These are phyloP conservation scores for Scleropages formosus DNA, from an alignment of 2,797 vertebrate species.

Conservation along the genomic window DNA sequence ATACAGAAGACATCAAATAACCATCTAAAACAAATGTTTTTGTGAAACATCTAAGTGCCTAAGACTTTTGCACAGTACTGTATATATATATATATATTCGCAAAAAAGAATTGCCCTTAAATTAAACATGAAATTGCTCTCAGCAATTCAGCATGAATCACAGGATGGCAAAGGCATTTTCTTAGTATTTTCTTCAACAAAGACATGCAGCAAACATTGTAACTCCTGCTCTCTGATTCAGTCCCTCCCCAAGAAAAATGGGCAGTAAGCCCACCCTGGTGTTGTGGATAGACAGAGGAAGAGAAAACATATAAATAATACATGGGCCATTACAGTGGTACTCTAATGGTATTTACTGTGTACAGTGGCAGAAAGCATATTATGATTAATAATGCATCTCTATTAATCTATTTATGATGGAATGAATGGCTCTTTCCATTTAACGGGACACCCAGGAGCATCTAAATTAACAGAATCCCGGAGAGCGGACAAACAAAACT, in stretches of 20 bases:
- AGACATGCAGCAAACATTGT: constrained; percentile 17
- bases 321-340: neutral
- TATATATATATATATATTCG: too few relatives aligned
- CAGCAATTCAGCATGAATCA: neutral
- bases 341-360: too few relatives aligned
- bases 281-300: neutral
- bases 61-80: too few relatives aligned
- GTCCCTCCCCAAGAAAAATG: constrained; percentile 24
- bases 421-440: constrained; percentile 16
- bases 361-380: neutral
- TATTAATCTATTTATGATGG: neutral
- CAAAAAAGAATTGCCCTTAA: too few relatives aligned
- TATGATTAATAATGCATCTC: neutral
- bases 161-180: neutral
- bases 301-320: constrained; percentile 3
- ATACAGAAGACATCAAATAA: too few relatives aligned
- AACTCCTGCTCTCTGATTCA: constrained; percentile 26
- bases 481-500: too few relatives aligned
- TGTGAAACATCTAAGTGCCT: too few relatives aligned
- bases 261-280: neutral
- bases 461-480: too few relatives aligned
- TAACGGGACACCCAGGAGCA: constrained; percentile 29
- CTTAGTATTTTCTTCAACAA: constrained; percentile 28
- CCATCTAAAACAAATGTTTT: too few relatives aligned
- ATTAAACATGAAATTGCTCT: neutral